Evolutionary conservation across 2,797 vertebrate species (phyloP).

Genomic region (Ispidina picta): DNA sequence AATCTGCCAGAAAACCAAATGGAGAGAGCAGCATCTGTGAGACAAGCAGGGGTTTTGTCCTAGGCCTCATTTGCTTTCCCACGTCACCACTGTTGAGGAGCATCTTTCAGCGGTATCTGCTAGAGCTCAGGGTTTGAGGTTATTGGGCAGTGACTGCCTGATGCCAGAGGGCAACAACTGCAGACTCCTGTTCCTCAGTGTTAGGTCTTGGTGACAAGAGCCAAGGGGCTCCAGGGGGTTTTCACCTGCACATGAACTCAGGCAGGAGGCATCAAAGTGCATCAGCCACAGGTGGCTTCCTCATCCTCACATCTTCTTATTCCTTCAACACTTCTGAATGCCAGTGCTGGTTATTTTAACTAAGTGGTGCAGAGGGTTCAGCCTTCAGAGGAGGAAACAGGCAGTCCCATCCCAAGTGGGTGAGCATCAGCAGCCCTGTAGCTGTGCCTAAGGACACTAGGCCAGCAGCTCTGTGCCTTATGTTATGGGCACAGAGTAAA

Average conservation of each 20-base stretch:
- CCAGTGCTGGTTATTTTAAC: neutral
- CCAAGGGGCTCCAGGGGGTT: neutral
- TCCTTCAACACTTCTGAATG: accelerated
- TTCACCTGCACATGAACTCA: neutral
- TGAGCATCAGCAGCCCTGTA: neutral
- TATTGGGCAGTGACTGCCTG: neutral
- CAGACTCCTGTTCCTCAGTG: neutral
- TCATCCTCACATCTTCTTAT: neutral
- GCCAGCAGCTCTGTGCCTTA: neutral
- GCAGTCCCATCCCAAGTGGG: neutral
- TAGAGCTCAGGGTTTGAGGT: neutral
- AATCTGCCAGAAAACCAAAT: neutral
- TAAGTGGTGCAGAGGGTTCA: neutral
- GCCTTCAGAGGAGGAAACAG: neutral
- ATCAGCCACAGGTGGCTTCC: neutral
- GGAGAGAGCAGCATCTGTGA: neutral
- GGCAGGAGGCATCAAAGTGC: neutral
- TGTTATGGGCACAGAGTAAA: neutral
- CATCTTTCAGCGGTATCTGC: neutral
- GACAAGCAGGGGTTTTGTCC: neutral
- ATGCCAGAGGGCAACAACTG: neutral
- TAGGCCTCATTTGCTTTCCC: neutral
- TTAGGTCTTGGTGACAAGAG: neutral
- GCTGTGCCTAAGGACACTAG: neutral
- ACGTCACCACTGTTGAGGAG: neutral